phyloP scores from a whole-genome alignment of 2,113 vertebrate species.

The Labeo catla region DNA sequence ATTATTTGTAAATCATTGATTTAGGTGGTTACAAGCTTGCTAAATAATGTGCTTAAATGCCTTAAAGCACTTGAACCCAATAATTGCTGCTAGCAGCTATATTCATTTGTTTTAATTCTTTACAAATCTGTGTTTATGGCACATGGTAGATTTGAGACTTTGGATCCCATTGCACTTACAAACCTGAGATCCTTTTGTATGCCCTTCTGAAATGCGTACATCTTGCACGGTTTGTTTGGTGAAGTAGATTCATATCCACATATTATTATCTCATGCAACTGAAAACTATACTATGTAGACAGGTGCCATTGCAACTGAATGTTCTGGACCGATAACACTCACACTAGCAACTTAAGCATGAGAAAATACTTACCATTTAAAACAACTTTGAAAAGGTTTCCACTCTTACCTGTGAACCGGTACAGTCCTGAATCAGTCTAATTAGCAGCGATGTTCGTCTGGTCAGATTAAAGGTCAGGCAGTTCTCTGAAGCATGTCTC shows the following conservation, averaged over 20 bases:
- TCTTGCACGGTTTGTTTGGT: neutral
- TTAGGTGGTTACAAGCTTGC: too few species aligned
- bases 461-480: constrained; percentile 64
- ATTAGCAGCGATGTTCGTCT: constrained; percentile 67
- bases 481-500: constrained; percentile 63
- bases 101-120: neutral
- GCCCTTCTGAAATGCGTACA: too few species aligned
- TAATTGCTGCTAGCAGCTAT: too few species aligned
- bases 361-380: neutral
- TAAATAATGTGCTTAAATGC: too few species aligned
- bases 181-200: too few species aligned
- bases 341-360: neutral
- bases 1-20: too few species aligned
- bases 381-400: constrained; percentile 17
- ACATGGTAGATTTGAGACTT: neutral
- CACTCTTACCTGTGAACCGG: constrained; percentile 20
- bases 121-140: neutral
- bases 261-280: neutral
- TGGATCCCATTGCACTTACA: too few species aligned
- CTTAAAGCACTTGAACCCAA: too few species aligned
- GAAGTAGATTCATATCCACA: neutral
- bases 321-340: neutral
- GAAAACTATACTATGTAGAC: neutral
- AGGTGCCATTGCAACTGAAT: neutral
- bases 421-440: constrained; percentile 37